Conservation (phyloP, 2,797 vertebrate genomes). For the Arremon aurantiirostris region DNA sequence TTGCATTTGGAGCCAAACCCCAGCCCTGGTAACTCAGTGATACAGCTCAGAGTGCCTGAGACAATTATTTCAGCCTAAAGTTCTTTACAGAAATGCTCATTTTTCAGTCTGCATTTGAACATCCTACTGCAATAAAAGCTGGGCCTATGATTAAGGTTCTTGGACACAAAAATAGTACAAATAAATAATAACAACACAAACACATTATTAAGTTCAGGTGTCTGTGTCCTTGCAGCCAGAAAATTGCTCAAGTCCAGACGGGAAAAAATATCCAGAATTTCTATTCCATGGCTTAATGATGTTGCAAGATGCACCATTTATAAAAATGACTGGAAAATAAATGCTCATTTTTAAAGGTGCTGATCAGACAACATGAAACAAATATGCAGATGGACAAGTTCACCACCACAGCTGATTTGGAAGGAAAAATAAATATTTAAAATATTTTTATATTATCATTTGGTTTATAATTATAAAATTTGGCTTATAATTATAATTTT, state of each 20-base stretch:
- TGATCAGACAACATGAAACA: neutral
- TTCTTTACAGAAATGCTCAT: neutral
- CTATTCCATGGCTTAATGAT: neutral
- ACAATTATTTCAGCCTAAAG: neutral
- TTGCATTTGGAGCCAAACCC: neutral
- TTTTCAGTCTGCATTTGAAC: slow-evolving; percentile 23
- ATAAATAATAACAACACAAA: neutral
- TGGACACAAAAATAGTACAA: neutral
- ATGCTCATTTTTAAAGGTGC: neutral
- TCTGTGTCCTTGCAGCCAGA: neutral
- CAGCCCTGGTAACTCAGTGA: neutral
- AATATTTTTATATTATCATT: neutral
- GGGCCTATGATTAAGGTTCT: neutral
- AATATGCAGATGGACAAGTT: neutral
- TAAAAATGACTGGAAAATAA: neutral
- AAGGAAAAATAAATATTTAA: neutral
- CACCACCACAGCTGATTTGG: neutral
- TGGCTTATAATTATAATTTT: neutral
- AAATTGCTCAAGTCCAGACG: neutral
- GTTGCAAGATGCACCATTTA: neutral
- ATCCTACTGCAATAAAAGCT: neutral
- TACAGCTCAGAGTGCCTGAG: neutral
- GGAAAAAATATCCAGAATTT: neutral
- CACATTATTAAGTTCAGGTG: neutral
- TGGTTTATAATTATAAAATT: neutral